Evolutionary conservation across 2,113 vertebrate species (phyloP), one percentile per base, ranked within the genome.

Genomic region (Pholis gunnellus): DNA sequence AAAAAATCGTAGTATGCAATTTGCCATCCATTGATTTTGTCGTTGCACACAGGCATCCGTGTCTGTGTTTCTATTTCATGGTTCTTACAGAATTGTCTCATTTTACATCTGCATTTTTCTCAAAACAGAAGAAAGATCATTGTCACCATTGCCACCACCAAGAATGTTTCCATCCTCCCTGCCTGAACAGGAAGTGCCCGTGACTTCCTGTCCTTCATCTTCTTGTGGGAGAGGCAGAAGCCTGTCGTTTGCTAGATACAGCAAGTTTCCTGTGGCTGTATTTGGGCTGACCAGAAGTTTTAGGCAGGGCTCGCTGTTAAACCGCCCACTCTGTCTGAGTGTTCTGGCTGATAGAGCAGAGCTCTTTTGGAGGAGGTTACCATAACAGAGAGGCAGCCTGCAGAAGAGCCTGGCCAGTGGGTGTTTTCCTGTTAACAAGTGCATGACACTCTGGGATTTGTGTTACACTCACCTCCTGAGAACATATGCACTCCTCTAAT

Each of bases 341-440:
- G 83, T 61, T 88, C 74, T 75, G 81, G 82, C 84, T 81, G 72
- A 86, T 91, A 69, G 85, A 91, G 84, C 78, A 36, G 72, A 69
- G 40, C 81, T 93, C 93, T 94, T 93, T 88, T 89, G 88, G 63
- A 76, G 64, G 90, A 91, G 83, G 90, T 94, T 90, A 89, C 92
- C 90, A 93, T 91, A 94, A 94, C 93, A 94, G 73, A 90, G 75
- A 71, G 64, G 52, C 61, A 52, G 77, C 50, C 80, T 61, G 80
- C 66, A 59, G 75, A 81, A 68, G 77, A 81, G 87, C 56, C 71
- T 61, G 72, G 68, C 8, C 52, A 44, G 82, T 75, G 66, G 71
- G 71, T 85, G 69, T 87, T 88, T 91, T 89, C 87, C 89, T 91
- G 69, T 91, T 83, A 78, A 71, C 82, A 88, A 91, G 89, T 88